Evolutionary conservation across 2,888 invertebrate genomes (phyloP).

Genomic region (Drosophila neonasuta): DNA sequence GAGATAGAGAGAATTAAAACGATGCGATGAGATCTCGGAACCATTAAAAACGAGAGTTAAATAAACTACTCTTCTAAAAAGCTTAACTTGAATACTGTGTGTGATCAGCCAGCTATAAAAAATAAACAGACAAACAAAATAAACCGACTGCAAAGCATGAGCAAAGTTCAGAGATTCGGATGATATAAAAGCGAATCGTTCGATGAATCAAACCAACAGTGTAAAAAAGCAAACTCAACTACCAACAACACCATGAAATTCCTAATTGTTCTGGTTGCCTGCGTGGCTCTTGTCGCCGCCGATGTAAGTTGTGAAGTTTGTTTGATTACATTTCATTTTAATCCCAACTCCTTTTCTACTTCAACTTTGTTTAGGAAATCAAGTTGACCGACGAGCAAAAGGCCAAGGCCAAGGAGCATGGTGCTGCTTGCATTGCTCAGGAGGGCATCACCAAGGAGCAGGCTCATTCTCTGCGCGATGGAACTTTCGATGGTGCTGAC

Average conservation of each 20-base stretch:
- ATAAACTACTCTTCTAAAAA: conserved; percentile 31
- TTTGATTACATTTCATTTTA: neutral
- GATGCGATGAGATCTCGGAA: neutral
- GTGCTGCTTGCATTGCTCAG: conserved; percentile 62
- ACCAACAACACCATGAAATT: conserved; percentile 66
- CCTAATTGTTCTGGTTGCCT: conserved; percentile 58
- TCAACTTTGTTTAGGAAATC: conserved; percentile 23
- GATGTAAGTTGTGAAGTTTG: conserved; percentile 58
- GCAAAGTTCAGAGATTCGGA: conserved; percentile 48
- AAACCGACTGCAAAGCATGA: conserved; percentile 25
- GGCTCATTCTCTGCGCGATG: conserved; percentile 58
- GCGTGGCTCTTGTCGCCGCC: conserved; percentile 55
- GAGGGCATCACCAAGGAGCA: conserved; percentile 67
- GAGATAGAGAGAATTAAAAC: neutral
- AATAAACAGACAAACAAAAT: conserved; percentile 23
- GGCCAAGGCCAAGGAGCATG: conserved; percentile 54
- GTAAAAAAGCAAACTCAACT: conserved; percentile 23
- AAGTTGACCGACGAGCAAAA: conserved; percentile 72
- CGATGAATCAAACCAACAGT: conserved; percentile 53
- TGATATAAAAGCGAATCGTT: conserved; percentile 63
- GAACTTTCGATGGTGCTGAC: conserved; percentile 61
- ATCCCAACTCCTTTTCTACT: neutral
- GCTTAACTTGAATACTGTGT: conserved; percentile 11
- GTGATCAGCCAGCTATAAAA: conserved; percentile 41
- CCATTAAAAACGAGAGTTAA: conserved; percentile 12